These are phyloP conservation scores for Menidia beryllina DNA, from an alignment of 2,113 vertebrate genomes.

Conservation along the genomic window DNA sequence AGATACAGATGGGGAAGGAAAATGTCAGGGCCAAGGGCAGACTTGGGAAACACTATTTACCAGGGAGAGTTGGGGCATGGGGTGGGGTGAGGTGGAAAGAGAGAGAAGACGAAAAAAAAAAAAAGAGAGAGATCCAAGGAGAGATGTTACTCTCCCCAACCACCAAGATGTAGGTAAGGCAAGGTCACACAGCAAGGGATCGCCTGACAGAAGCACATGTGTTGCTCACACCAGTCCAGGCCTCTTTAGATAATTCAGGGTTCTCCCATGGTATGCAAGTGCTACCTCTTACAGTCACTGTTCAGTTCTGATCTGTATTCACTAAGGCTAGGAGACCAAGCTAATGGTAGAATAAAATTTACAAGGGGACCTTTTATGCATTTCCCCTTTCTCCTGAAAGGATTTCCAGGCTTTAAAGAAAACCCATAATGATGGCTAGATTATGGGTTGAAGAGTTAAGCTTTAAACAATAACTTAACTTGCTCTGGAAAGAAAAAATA, in stretches of 20 bases:
- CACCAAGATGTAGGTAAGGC: slow-evolving; percentile 66
- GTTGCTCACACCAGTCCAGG: slow-evolving; percentile 38
- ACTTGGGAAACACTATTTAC: slow-evolving; percentile 74
- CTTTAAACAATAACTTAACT: background rate
- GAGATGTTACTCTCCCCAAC: slow-evolving; percentile 80
- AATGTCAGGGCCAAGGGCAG: slow-evolving; percentile 78
- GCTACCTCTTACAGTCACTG: slow-evolving; percentile 31
- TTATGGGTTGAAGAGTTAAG: background rate
- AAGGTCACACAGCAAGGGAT: slow-evolving; percentile 78
- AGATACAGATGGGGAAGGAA: slow-evolving; percentile 46
- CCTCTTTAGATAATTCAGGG: slow-evolving; percentile 33
- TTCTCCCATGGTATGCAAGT: slow-evolving; percentile 28
- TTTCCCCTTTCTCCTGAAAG: background rate
- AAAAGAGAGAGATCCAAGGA: slow-evolving; percentile 79
- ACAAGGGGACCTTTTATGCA: background rate
- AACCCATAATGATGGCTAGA: background rate
- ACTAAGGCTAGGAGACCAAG: slow-evolving; percentile 25
- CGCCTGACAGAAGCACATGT: slow-evolving; percentile 58
- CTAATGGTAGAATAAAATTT: slow-evolving; percentile 11
- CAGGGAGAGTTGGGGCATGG: slow-evolving; percentile 55
- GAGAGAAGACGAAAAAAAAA: slow-evolving; percentile 64
- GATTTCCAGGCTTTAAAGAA: background rate
- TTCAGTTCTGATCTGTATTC: slow-evolving; percentile 23
- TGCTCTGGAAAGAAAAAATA: background rate
- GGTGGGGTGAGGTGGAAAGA: slow-evolving; percentile 46